These are phyloP conservation scores for Pristionchus mayeri DNA, from an alignment of 2,888 invertebrate genomes.

Conservation along the genomic window DNA sequence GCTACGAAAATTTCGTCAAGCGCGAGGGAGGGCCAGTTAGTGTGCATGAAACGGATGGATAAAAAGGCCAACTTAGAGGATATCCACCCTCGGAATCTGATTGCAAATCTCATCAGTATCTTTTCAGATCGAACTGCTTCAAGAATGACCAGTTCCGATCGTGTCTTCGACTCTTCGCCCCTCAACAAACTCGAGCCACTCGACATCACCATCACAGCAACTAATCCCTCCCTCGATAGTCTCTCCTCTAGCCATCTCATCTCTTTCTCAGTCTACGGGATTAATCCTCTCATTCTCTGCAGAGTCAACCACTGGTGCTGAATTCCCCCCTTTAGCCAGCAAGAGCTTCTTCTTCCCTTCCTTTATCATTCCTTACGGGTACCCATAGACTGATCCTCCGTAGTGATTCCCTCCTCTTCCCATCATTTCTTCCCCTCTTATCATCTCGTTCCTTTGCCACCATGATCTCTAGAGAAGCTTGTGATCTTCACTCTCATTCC, in stretches of 20 bases:
- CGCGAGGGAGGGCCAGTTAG: slow-evolving; percentile 1
- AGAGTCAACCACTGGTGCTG: slow-evolving; percentile 30
- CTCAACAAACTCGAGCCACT: slow-evolving; percentile 23
- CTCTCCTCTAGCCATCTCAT: not conserved
- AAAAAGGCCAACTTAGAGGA: slow-evolving; percentile 24
- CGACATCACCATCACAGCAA: slow-evolving; percentile 30
- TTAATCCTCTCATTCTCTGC: not conserved
- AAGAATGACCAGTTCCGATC: slow-evolving; percentile 61
- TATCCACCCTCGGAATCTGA: slow-evolving; percentile 10
- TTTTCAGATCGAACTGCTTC: slow-evolving; percentile 63
- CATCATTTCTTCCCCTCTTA: slow-evolving; percentile 24
- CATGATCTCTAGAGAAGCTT: not conserved
- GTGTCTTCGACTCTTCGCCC: slow-evolving; percentile 61
- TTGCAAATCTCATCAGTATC: not conserved
- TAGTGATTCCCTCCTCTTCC: slow-evolving; percentile 21
- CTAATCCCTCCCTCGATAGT: not conserved
- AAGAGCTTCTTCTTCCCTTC: not conserved
- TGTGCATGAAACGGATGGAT: slow-evolving; percentile 20
- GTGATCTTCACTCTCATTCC: not conserved
- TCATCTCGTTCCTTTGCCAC: not conserved
- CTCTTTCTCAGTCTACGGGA: slow-evolving; percentile 8
- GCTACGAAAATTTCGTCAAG: not conserved
- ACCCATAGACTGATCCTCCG: not conserved
- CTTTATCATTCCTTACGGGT: not conserved
- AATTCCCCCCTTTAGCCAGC: not conserved